phyloP scores from a whole-genome alignment of 2,888 invertebrate genomes.

The Cerastis rubricosa region DNA sequence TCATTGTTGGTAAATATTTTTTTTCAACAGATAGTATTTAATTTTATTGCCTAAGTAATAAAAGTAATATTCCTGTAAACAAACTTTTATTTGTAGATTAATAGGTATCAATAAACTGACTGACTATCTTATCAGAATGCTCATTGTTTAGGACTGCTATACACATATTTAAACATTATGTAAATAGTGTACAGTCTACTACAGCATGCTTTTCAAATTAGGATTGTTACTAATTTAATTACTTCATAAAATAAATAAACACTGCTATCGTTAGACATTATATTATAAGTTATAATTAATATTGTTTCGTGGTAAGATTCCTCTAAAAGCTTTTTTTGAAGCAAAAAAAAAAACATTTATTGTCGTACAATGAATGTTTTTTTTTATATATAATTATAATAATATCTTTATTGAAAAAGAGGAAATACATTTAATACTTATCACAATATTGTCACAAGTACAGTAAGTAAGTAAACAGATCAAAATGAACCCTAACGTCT shows the following conservation, averaged over 20 bases:
- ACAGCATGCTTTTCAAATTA: neutral
- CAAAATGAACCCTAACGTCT: too few relatives aligned
- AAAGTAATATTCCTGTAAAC: neutral
- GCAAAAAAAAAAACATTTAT: too few relatives aligned
- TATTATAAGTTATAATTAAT: neutral
- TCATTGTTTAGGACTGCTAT: neutral
- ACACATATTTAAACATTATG: conserved; percentile 10
- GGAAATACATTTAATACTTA: too few relatives aligned
- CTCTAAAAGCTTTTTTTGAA: too few relatives aligned
- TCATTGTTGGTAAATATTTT: neutral
- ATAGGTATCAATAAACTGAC: neutral
- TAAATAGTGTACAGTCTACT: neutral
- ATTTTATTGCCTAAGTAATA: neutral
- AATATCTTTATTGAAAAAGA: too few relatives aligned
- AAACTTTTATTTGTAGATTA: neutral
- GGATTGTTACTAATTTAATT: neutral
- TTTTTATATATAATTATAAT: too few relatives aligned
- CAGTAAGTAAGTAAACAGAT: too few relatives aligned
- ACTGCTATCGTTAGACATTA: neutral
- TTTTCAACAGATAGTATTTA: neutral
- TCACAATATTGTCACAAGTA: too few relatives aligned
- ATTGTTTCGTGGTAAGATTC: too few relatives aligned
- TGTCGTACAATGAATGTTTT: too few relatives aligned
- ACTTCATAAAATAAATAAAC: neutral
- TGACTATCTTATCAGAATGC: conserved; percentile 7